Evolutionary conservation across 1,140 invertebrate species (phyloP), one percentile per base, ranked within the genome.

Genomic region (Hirudo medicinalis): DNA sequence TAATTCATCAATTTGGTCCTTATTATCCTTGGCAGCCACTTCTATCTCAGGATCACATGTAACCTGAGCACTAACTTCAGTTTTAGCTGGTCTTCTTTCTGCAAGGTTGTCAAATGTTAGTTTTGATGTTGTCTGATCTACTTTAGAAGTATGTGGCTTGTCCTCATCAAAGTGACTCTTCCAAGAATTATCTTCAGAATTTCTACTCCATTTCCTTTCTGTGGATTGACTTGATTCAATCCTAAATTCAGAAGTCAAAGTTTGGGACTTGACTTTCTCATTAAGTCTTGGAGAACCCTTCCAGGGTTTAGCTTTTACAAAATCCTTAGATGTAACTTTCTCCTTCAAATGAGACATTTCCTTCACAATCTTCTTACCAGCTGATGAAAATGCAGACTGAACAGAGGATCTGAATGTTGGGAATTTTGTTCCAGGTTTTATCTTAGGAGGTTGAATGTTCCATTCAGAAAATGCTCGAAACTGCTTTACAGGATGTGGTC

Each of bases 401-500:
- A 63, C 22, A 6, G 57, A 63, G 20, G 57, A 8, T 63, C 29
- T 63, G 9, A 63, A 19, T 25, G 22, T 63, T 63, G 57, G 57
- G 11, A 63, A 63, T 63, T 63, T 63, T 6, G 17, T 25, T 63
- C 19, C 29, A 63, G 22, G 57, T 22, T 63, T 63, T 63, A 63
- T 63, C 29, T 25, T 22, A 15, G 57, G 57, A 63, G 22, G 57
- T 63, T 63, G 57, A 63, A 63, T 63, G 19, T 63, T 63, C 29
- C 29, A 25, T 11, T 63, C 22, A 63, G 57, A 63, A n/a, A 63
- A 22, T 63, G 57, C 19, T 63, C 29, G 57, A 11, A 63, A 63
- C 57, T 22, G 57, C 29, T 63, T 63, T 32, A 11, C 22, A 63
- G 19, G 43, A 49, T 49, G 13, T 13, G 43, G 43, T 49, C 43